Conservation (phyloP, 2,888 invertebrate genomes). For the Calameuta pallipes region DNA sequence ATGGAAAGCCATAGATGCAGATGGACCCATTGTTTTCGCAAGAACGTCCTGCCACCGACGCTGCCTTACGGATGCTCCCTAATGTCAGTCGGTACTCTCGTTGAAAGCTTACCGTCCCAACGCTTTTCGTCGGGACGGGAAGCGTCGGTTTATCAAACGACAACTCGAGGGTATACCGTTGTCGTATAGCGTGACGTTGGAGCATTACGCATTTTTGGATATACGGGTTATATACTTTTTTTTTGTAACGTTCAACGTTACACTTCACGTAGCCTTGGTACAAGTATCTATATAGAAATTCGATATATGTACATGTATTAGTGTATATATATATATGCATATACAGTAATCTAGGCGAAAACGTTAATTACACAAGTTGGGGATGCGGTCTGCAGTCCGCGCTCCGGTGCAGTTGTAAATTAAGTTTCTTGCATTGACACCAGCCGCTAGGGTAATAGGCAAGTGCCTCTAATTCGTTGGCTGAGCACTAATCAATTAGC, state of each 20-base stretch:
- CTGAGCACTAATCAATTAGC: background rate
- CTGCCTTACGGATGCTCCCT: background rate
- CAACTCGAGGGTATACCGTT: background rate
- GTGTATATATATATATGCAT: too few relatives aligned
- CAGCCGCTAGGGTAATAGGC: background rate
- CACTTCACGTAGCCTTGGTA: background rate
- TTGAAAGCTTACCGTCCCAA: background rate
- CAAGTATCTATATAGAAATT: background rate
- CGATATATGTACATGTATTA: background rate
- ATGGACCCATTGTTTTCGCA: conserved; percentile 52
- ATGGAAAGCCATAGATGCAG: conserved; percentile 51
- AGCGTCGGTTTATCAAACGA: background rate
- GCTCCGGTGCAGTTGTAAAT: background rate
- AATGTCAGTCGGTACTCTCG: background rate
- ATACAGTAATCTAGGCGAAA: background rate
- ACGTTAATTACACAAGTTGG: background rate
- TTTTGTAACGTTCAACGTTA: background rate
- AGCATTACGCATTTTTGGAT: background rate
- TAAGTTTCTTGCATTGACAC: background rate
- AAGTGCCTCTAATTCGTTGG: background rate
- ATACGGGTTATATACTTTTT: background rate
- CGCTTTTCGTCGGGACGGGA: background rate
- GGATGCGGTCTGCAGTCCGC: background rate
- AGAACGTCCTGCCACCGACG: conserved; percentile 8
- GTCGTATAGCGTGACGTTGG: background rate